Percentiles rank a stretch among this genome's conserved stretches.
phyloP scores from a whole-genome alignment of 2,797 vertebrate species.

The Pipistrellus pygmaeus region DNA sequence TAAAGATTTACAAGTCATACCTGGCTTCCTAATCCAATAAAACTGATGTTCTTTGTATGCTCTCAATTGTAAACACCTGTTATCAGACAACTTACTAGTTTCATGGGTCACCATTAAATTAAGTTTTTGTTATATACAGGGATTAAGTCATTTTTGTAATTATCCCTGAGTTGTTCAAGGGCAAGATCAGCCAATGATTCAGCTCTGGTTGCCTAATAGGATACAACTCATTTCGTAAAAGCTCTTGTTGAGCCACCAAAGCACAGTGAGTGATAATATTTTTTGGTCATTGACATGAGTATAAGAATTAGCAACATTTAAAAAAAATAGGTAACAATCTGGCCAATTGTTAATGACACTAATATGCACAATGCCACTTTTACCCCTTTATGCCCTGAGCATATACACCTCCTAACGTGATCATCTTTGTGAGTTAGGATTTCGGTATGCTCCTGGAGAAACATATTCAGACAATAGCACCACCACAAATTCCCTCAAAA shows the following conservation, averaged over 20 bases:
- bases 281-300: not conserved
- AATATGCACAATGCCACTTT: not conserved
- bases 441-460: not conserved
- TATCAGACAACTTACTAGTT: not conserved
- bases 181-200: not conserved
- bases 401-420: not conserved
- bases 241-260: not conserved
- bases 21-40: not conserved
- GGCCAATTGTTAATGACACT: not conserved
- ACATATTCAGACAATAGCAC: not conserved
- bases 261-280: not conserved
- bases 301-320: not conserved
- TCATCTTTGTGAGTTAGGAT: not conserved
- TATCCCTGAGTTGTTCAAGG: not conserved
- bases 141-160: conserved; percentile 36
- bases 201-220: not conserved
- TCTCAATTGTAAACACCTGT: not conserved
- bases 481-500: not conserved
- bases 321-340: not conserved
- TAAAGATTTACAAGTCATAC: not conserved
- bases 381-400: not conserved
- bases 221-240: not conserved
- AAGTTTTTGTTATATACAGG: not conserved
- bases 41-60: not conserved
- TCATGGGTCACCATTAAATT: not conserved